Percentiles rank a stretch among this genome's conserved stretches.
These are phyloP conservation scores for Mirza zaza DNA, from an alignment of 2,113 vertebrate species.

Conservation along the genomic window DNA sequence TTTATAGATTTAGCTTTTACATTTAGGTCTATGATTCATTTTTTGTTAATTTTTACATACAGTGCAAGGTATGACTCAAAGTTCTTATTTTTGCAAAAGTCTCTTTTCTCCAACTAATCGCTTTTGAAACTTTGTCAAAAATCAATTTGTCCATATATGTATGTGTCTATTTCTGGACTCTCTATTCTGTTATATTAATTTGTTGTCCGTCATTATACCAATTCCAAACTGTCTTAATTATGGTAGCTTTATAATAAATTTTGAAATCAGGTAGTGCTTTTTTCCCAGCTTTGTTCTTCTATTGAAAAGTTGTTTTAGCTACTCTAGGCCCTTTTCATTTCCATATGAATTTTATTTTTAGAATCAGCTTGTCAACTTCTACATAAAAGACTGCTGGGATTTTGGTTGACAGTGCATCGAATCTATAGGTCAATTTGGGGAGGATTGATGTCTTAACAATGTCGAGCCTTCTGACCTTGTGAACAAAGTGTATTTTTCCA, in stretches of 20 bases:
- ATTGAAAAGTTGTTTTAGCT: neutral
- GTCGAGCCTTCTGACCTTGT: neutral
- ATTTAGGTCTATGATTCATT: neutral
- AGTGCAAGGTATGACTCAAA: neutral
- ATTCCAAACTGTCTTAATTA: neutral
- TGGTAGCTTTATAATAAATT: neutral
- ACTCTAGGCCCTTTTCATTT: neutral
- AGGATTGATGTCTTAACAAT: neutral
- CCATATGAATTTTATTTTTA: neutral
- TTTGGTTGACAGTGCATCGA: neutral
- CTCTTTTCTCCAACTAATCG: neutral
- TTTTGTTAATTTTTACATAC: neutral
- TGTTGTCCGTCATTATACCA: neutral
- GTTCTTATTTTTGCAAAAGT: neutral
- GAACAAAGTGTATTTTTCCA: neutral
- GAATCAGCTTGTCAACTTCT: neutral
- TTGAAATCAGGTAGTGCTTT: neutral
- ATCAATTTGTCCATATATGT: neutral
- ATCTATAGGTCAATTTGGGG: neutral
- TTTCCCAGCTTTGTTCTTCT: neutral
- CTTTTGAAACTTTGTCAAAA: slow-evolving; percentile 1
- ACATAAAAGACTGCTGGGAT: neutral
- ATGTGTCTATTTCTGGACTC: neutral
- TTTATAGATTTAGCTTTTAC: neutral
- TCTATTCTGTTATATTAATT: neutral